Evolutionary conservation across 2,888 invertebrate species (phyloP).

Genomic region (Eucriotettix oculatus): DNA sequence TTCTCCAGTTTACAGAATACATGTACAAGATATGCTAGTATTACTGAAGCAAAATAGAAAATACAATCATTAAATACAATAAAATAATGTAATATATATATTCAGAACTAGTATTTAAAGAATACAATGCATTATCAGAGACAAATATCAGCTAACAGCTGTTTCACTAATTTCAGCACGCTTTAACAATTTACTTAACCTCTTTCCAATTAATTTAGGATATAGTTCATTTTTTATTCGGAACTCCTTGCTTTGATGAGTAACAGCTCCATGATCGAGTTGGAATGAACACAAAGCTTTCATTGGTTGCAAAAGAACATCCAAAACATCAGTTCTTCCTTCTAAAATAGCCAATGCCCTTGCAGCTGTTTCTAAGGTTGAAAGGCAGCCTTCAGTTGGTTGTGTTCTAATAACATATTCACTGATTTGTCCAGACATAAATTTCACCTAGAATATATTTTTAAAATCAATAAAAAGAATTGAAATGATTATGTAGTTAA

Average conservation of each 20-base stretch:
- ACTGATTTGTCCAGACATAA: constrained; percentile 53
- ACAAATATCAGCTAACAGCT: not conserved
- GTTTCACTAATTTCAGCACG: not conserved
- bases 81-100: too few relatives aligned
- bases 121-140: not conserved
- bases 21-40: too few relatives aligned
- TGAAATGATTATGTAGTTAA: too few relatives aligned
- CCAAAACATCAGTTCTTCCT: constrained; percentile 40
- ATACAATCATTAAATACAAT: too few relatives aligned
- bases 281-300: constrained; percentile 74
- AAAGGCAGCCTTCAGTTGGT: constrained; percentile 79
- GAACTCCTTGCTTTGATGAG: constrained; percentile 85
- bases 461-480: not conserved
- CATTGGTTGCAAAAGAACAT: constrained; percentile 54
- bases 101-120: too few relatives aligned
- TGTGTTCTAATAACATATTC: constrained; percentile 87
- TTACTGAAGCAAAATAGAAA: too few relatives aligned
- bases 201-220: constrained; percentile 63
- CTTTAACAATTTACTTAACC: constrained; percentile 33
- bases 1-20: too few relatives aligned
- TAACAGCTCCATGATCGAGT: constrained; percentile 77
- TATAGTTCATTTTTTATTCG: constrained; percentile 62
- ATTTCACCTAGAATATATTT: constrained; percentile 41
- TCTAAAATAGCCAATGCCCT: constrained; percentile 65
- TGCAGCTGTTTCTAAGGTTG: constrained; percentile 77